Conservation (phyloP, 2,797 vertebrate genomes). For the Hybognathus amarus region DNA sequence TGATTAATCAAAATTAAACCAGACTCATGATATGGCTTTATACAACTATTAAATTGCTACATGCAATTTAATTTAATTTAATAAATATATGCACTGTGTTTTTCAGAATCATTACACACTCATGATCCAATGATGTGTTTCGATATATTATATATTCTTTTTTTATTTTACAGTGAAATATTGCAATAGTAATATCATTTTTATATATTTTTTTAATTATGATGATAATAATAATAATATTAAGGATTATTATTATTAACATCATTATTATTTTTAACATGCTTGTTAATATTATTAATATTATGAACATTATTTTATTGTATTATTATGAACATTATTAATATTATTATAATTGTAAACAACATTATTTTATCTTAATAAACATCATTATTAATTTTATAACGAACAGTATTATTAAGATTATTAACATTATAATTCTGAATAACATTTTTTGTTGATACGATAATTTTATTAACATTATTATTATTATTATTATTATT, state of each 20-base stretch:
- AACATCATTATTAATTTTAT: not conserved
- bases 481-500: too few species aligned
- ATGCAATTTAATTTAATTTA: not conserved
- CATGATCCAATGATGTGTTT: not conserved
- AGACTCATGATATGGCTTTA: not conserved
- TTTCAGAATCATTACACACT: not conserved
- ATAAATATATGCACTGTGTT: not conserved
- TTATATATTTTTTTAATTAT: not conserved
- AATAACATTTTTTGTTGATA: too few species aligned
- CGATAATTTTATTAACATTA: not conserved
- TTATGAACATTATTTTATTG: not conserved
- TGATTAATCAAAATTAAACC: not conserved
- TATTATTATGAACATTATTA: not conserved
- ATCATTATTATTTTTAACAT: not conserved
- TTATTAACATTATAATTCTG: not conserved
- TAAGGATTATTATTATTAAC: not conserved
- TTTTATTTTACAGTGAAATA: not conserved
- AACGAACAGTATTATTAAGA: not conserved
- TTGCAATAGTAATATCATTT: not conserved
- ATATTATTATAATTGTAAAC: not conserved
- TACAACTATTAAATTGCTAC: not conserved
- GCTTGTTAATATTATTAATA: not conserved
- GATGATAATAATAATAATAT: too few species aligned
- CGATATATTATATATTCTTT: not conserved
- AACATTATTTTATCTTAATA: not conserved